These are phyloP conservation scores for Ashinkailepas kermadecensis DNA, from an alignment of 2,888 invertebrate species.

Conservation along the genomic window DNA sequence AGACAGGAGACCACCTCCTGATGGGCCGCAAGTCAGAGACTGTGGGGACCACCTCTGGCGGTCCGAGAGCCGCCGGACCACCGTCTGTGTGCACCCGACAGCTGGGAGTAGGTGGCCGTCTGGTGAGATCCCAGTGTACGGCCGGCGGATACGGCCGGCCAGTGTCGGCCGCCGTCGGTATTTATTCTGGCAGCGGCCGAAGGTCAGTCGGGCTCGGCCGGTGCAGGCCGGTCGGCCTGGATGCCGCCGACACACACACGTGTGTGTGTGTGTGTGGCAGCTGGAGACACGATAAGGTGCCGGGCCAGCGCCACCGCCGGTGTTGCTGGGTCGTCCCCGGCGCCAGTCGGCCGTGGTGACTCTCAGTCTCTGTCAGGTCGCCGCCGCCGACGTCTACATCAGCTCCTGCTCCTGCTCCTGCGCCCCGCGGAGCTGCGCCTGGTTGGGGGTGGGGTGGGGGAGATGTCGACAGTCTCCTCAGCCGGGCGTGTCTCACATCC, in stretches of 20 bases:
- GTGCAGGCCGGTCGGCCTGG: too few species aligned
- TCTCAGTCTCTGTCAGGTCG: not conserved
- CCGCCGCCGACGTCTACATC: not conserved
- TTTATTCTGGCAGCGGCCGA: not conserved
- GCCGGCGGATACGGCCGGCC: not conserved
- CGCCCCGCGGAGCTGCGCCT: not conserved
- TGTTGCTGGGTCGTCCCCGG: too few species aligned
- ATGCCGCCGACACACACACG: too few species aligned
- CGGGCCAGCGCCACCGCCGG: too few species aligned
- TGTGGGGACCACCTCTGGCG: too few species aligned
- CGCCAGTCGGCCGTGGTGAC: too few species aligned
- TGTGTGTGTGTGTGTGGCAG: too few species aligned
- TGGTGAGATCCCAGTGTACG: not conserved
- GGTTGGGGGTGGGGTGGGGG: too few species aligned
- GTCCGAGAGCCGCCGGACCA: too few species aligned
- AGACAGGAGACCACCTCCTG: too few species aligned
- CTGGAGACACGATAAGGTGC: too few species aligned
- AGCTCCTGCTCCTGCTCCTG: not conserved
- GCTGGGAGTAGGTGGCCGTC: not conserved
- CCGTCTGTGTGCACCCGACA: not conserved
- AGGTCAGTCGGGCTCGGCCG: not conserved
- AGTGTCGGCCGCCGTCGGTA: not conserved
- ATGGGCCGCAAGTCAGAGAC: too few species aligned
- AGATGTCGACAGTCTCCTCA: not conserved
- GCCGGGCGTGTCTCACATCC: not conserved